Conservation (phyloP, 1,140 invertebrate species). For the Achatina immaculata region DNA sequence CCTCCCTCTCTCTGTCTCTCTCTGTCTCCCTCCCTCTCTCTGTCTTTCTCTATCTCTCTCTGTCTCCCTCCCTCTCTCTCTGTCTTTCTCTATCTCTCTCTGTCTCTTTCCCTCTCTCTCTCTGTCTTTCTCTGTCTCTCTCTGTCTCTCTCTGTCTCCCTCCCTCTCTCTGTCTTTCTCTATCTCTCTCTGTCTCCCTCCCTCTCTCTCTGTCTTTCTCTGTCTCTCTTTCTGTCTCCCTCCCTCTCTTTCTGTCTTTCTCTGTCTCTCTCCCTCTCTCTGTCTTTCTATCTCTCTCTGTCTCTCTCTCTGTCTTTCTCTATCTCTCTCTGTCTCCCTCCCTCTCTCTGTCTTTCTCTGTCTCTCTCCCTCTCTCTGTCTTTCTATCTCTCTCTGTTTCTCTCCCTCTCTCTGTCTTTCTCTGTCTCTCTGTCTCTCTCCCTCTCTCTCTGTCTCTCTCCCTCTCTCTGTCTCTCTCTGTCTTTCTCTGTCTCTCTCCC, state of each 20-base stretch:
- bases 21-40: neutral
- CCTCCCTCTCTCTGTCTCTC: conserved; percentile 2
- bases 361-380: too few relatives aligned
- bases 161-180: neutral
- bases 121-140: neutral
- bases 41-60: neutral
- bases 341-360: too few relatives aligned
- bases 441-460: too few relatives aligned
- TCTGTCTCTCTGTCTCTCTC: too few relatives aligned
- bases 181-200: too few relatives aligned
- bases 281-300: too few relatives aligned
- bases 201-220: neutral
- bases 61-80: neutral
- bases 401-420: too few relatives aligned
- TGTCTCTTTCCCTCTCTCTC: neutral
- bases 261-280: neutral
- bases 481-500: too few relatives aligned
- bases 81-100: neutral
- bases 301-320: too few relatives aligned
- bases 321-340: too few relatives aligned
- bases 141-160: neutral
- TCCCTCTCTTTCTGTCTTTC: neutral
- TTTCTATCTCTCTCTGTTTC: too few relatives aligned
- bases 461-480: too few relatives aligned
- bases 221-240: neutral